These are phyloP conservation scores for Falco biarmicus DNA, from an alignment of 2,797 vertebrate species.

Conservation along the genomic window DNA sequence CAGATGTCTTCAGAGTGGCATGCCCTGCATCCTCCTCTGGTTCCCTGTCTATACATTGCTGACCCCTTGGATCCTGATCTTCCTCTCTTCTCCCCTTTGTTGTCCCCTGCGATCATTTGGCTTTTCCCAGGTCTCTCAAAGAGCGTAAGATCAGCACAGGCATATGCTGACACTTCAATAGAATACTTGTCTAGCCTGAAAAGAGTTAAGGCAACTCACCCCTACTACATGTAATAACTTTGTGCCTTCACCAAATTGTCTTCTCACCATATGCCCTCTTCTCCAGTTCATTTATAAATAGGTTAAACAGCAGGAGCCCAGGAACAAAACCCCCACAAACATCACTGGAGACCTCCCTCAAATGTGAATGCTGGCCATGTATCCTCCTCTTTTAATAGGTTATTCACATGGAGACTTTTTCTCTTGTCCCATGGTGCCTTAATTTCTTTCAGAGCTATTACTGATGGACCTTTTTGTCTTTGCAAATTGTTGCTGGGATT, in stretches of 20 bases:
- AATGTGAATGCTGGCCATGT: background rate
- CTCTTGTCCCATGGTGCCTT: background rate
- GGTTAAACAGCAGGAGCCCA: background rate
- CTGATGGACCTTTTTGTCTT: background rate
- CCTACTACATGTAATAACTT: background rate
- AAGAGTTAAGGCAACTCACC: background rate
- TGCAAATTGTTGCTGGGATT: background rate
- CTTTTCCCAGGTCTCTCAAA: background rate
- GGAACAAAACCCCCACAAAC: background rate
- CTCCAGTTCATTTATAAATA: background rate
- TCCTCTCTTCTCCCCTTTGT: background rate
- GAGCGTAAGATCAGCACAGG: background rate
- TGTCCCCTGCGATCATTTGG: background rate
- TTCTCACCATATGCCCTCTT: background rate
- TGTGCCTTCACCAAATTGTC: background rate
- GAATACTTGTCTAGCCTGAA: background rate
- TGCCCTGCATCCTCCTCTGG: background rate
- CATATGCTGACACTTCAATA: background rate
- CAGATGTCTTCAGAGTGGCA: background rate
- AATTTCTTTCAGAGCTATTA: conserved; percentile 16
- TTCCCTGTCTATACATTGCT: background rate
- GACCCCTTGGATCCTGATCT: background rate
- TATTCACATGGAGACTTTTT: background rate
- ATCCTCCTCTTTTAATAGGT: background rate
- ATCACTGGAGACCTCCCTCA: background rate